phyloP scores from a whole-genome alignment of 2,113 vertebrate species.

The Zosterops borbonicus region DNA sequence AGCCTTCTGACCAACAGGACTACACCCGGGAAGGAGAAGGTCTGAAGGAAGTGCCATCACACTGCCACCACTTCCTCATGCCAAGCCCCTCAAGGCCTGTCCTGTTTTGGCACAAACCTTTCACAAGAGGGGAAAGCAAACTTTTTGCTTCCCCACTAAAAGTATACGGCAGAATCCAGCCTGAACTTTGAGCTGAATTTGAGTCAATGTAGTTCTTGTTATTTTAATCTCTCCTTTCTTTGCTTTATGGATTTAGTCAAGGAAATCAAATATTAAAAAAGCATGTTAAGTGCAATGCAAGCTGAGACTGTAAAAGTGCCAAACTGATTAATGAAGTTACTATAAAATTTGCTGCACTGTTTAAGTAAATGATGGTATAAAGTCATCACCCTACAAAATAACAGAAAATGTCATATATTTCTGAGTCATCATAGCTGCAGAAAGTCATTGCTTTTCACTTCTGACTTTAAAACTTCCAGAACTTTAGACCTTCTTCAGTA shows the following conservation, averaged over 20 bases:
- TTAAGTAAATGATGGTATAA: neutral
- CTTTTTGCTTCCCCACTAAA: neutral
- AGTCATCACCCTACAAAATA: neutral
- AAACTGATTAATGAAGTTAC: slow-evolving; percentile 30
- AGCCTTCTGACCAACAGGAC: neutral
- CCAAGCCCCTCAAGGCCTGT: neutral
- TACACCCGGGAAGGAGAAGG: neutral
- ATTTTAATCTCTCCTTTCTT: slow-evolving; percentile 36
- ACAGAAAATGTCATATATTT: neutral
- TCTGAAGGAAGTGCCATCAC: neutral
- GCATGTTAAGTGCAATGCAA: neutral
- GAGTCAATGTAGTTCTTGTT: neutral
- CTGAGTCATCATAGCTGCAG: neutral
- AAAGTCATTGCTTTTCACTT: neutral
- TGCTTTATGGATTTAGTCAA: slow-evolving; percentile 21
- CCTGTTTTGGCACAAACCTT: neutral
- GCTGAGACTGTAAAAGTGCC: slow-evolving; percentile 14
- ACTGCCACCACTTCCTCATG: neutral
- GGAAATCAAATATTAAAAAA: slow-evolving; percentile 41
- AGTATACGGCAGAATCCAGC: neutral
- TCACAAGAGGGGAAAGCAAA: neutral
- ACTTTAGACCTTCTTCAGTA: neutral
- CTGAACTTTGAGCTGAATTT: neutral
- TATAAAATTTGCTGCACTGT: neutral
- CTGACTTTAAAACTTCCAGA: neutral